phyloP scores from a whole-genome alignment of 2,888 invertebrate genomes.

The Liposcelis brunnea region DNA sequence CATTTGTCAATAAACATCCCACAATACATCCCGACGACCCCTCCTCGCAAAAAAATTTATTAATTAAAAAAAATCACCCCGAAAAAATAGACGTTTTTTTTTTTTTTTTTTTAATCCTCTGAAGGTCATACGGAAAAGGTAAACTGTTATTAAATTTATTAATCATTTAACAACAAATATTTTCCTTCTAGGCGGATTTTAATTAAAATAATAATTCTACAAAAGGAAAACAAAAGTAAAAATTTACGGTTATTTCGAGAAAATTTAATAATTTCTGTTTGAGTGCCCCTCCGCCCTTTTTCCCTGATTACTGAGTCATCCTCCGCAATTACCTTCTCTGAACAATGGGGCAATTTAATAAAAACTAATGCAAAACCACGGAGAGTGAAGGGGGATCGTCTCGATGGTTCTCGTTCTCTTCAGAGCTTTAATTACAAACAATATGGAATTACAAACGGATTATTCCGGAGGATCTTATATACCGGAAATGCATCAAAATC shows the following conservation, averaged over 20 bases:
- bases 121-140: too few species aligned
- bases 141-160: slow-evolving; percentile 8
- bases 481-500: too few species aligned
- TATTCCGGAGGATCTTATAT: too few species aligned
- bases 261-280: slow-evolving; percentile 9
- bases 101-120: too few species aligned
- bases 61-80: too few species aligned
- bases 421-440: slow-evolving; percentile 5
- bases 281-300: slow-evolving; percentile 8
- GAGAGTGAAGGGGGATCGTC: slow-evolving; percentile 7
- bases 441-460: too few species aligned
- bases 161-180: slow-evolving; percentile 9
- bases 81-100: too few species aligned
- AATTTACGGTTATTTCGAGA: slow-evolving; percentile 9
- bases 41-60: too few species aligned
- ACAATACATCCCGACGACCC: too few species aligned
- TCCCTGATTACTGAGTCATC: slow-evolving; percentile 9
- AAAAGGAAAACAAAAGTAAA: slow-evolving; percentile 10
- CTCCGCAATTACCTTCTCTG: slow-evolving; percentile 9
- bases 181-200: slow-evolving; percentile 8
- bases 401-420: not conserved
- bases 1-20: too few species aligned
- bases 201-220: slow-evolving; percentile 9
- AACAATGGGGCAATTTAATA: slow-evolving; percentile 10
- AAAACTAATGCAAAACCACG: slow-evolving; percentile 9